Conservation (phyloP, 2,113 vertebrate genomes). For the Triplophysa rosa region DNA sequence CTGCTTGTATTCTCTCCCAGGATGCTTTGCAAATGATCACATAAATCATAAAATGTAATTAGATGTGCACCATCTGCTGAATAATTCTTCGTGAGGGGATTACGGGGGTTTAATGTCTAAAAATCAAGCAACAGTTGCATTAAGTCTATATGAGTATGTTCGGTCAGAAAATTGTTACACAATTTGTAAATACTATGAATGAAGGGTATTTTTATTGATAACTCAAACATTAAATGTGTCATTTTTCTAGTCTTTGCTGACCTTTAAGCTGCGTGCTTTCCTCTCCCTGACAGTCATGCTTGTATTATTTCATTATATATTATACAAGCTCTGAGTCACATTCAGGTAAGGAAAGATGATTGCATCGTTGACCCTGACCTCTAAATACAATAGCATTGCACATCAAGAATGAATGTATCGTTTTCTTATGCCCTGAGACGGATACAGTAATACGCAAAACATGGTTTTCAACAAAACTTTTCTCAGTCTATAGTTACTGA, state of each 20-base stretch:
- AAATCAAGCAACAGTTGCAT: constrained; percentile 42
- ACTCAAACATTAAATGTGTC: background rate
- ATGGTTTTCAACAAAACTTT: constrained; percentile 5
- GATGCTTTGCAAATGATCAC: constrained; percentile 56
- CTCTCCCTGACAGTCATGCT: constrained; percentile 66
- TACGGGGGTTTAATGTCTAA: constrained; percentile 34
- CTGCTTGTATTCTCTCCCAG: constrained; percentile 43
- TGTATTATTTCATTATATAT: constrained; percentile 21
- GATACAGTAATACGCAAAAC: background rate
- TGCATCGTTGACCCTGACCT: constrained; percentile 65
- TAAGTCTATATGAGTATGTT: constrained; percentile 9
- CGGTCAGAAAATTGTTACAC: constrained; percentile 3
- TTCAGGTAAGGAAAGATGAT: constrained; percentile 54
- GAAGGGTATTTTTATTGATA: background rate
- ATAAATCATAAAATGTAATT: constrained; percentile 57
- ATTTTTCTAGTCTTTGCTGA: background rate
- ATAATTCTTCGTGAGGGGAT: constrained; percentile 46
- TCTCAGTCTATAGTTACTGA: background rate
- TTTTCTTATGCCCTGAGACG: background rate
- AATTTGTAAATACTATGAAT: too few species aligned
- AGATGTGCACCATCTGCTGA: constrained; percentile 53
- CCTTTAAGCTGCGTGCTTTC: constrained; percentile 15
- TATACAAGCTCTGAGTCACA: constrained; percentile 67
- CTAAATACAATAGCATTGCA: constrained; percentile 56
- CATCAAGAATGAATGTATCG: constrained; percentile 11